Percentiles rank a stretch among this genome's conserved stretches.
These are phyloP conservation scores for Antidorcas marsupialis DNA, from an alignment of 2,113 vertebrate genomes.

Conservation along the genomic window DNA sequence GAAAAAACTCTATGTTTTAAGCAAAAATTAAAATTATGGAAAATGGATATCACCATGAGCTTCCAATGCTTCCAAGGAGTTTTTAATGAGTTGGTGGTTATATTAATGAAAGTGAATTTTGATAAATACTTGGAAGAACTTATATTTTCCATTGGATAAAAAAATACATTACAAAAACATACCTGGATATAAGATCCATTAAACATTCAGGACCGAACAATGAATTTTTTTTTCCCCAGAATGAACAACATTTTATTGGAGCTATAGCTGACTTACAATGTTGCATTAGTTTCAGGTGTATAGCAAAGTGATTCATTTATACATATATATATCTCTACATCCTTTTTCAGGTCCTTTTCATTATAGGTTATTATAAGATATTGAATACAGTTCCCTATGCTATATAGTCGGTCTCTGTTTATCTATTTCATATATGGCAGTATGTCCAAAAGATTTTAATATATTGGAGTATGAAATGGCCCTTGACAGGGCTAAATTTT, in stretches of 20 bases:
- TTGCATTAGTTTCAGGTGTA: background rate
- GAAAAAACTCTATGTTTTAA: background rate
- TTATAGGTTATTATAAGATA: background rate
- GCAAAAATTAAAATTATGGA: conserved; percentile 2
- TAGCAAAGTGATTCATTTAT: background rate
- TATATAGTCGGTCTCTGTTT: background rate
- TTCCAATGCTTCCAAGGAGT: background rate
- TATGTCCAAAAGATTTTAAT: background rate
- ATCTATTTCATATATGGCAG: background rate
- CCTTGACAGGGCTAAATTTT: background rate
- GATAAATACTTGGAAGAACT: background rate
- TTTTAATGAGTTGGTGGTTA: background rate
- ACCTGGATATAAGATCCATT: background rate
- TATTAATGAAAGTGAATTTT: conserved; percentile 2
- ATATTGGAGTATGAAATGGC: background rate
- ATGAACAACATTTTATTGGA: background rate
- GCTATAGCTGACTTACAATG: background rate
- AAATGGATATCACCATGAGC: background rate
- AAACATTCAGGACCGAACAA: background rate
- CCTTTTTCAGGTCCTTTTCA: background rate
- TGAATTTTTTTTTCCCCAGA: background rate
- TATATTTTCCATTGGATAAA: conserved; percentile 8
- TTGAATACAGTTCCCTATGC: background rate
- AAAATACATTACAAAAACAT: conserved; percentile 19
- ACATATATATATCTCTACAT: background rate